Evolutionary conservation across 1,140 invertebrate genomes (phyloP), one percentile per base, ranked within the genome.

Genomic region (Drosophila pseudoananassae): DNA sequence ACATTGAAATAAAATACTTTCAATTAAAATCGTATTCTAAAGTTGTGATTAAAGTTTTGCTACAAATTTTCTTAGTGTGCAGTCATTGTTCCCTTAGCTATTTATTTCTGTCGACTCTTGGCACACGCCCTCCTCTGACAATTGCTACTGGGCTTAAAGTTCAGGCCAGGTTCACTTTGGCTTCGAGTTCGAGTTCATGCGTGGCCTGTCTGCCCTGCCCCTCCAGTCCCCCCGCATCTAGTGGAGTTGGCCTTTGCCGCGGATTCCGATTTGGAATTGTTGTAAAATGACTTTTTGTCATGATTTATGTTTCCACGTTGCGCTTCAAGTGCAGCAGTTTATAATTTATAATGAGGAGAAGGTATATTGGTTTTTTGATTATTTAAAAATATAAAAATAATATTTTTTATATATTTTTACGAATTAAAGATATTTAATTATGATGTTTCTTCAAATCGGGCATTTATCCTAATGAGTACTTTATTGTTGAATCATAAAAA

Each of bases 291-390:
- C 68, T 74, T 78, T 71, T 74, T 65, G 58, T 76, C 69, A 84
- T 83, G 80, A 84, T 83, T 85, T 85, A 84, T 84, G 81, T 58
- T 60, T 78, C 36, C 38, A 57, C 52, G 70, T 80, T 77, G 61
- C 46, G 79, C 46, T 77, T 81, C 57, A 83, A 84, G 79, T 82
- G 75, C 78, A 82, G 55, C 33, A 61, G 52, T 64, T 74, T 46
- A 49, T 43, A 72, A 51, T 71, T 17, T 47, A 29, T 47, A 46
- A 46, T 29, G n/a, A 29, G 23, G 15, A 17, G 9, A 5, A 10
- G 57, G 64, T 53, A 14, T 47, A 6, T 14, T 6, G 23, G n/a
- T 0, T 31, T 29, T 33, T 1, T 17, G 15, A n/a, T 17, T 7
- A 8, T 15, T 27, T 27, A 27, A 40, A 12, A 27, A 10, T 2